Conservation (phyloP, 2,797 vertebrate species). For the Alouatta caraya region DNA sequence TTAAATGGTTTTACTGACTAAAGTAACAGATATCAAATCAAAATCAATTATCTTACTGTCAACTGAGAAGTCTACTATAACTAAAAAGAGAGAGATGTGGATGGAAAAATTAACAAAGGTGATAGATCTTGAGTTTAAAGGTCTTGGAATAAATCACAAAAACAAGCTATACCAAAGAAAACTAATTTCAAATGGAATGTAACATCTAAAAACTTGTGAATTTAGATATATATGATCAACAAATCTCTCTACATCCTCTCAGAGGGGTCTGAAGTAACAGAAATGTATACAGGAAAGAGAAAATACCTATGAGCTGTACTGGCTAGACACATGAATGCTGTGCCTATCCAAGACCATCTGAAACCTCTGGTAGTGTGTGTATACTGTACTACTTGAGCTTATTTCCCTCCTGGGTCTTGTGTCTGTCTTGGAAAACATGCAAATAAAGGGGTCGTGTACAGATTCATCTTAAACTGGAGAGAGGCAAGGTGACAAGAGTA, state of each 20-base stretch:
- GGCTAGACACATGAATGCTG: neutral
- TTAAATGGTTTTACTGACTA: neutral
- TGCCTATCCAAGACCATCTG: neutral
- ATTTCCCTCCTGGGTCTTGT: neutral
- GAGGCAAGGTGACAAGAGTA: neutral
- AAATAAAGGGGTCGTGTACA: neutral
- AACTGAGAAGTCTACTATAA: neutral
- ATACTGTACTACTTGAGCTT: neutral
- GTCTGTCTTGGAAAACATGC: conserved; percentile 2
- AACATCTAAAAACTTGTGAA: neutral
- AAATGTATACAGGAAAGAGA: neutral
- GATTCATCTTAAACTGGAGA: neutral
- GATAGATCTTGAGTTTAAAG: neutral
- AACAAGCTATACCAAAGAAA: neutral
- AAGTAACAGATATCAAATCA: neutral
- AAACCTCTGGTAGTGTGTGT: neutral
- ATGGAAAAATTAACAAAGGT: neutral
- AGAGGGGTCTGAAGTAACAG: neutral
- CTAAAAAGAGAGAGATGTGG: neutral
- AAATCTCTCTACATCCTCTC: neutral
- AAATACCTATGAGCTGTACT: neutral
- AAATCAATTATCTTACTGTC: neutral
- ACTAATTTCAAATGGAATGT: neutral
- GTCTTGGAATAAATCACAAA: neutral
- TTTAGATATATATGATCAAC: neutral